Conservation (phyloP, 2,888 invertebrate genomes). For the Epsilonema sp. region DNA sequence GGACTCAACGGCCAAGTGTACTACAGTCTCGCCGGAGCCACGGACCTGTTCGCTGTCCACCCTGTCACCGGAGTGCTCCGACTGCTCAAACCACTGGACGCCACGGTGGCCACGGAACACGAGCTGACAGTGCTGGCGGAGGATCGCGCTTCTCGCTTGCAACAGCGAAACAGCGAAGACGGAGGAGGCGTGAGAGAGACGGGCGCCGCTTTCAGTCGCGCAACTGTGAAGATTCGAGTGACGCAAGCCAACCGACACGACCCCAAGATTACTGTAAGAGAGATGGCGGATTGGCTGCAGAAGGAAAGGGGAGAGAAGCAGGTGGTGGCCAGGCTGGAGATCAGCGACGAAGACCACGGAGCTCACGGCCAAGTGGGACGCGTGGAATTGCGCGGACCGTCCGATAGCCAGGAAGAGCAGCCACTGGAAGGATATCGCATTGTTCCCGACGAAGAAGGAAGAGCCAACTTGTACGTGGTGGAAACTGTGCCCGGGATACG, state of each 20-base stretch:
- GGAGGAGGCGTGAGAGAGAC: slow-evolving; percentile 39
- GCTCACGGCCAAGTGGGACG: slow-evolving; percentile 42
- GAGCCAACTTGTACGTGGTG: no score
- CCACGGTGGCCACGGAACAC: slow-evolving; percentile 34
- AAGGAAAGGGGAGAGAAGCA: not conserved
- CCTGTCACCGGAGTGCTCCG: slow-evolving; percentile 72
- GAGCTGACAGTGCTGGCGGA: slow-evolving; percentile 59
- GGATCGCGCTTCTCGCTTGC: slow-evolving; percentile 52
- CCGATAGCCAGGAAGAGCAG: no score
- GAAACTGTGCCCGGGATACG: no score
- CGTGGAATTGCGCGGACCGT: no score
- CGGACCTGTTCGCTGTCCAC: slow-evolving; percentile 67
- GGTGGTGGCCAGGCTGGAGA: not conserved
- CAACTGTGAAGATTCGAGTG: slow-evolving; percentile 48
- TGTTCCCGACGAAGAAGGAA: no score
- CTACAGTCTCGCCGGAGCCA: slow-evolving; percentile 45
- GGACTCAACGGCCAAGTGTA: slow-evolving; percentile 91
- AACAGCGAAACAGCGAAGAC: no score
- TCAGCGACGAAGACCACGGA: not conserved
- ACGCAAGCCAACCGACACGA: slow-evolving; percentile 58
- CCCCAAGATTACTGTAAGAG: slow-evolving; percentile 48
- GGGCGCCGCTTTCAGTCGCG: no score
- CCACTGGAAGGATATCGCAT: no score
- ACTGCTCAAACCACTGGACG: slow-evolving; percentile 49
- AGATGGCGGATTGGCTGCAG: not conserved